Percentiles rank a stretch among this genome's conserved stretches.
phyloP scores from a whole-genome alignment of 2,888 invertebrate genomes.

The Drosophila buzzatii region DNA sequence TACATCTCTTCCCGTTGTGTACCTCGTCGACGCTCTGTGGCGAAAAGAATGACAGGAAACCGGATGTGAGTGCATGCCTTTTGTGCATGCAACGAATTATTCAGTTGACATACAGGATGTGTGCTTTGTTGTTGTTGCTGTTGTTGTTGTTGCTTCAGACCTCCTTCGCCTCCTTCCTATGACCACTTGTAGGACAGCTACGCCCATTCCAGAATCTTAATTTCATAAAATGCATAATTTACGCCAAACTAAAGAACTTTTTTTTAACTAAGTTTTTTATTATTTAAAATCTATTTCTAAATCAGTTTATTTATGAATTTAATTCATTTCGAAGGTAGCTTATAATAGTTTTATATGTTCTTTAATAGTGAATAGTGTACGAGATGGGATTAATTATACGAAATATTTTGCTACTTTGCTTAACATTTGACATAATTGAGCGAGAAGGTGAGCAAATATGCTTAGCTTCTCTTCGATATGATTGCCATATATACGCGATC shows the following conservation, averaged over 20 bases:
- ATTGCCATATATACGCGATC: background rate
- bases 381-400: too few species aligned
- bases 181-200: slow-evolving; percentile 39
- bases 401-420: too few species aligned
- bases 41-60: slow-evolving; percentile 81
- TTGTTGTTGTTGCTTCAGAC: slow-evolving; percentile 35
- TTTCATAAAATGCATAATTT: slow-evolving; percentile 36
- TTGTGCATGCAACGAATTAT: slow-evolving; percentile 81
- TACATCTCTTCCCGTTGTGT: background rate
- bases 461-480: background rate
- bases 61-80: slow-evolving; percentile 81
- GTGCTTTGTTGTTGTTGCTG: slow-evolving; percentile 74
- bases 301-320: background rate
- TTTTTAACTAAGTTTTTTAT: background rate
- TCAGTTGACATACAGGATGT: slow-evolving; percentile 81
- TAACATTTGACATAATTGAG: too few species aligned
- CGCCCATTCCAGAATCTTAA: slow-evolving; percentile 11
- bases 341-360: background rate
- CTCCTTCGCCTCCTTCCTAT: slow-evolving; percentile 12
- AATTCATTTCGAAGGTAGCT: background rate
- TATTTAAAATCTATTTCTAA: background rate
- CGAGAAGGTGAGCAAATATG: too few species aligned
- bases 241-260: slow-evolving; percentile 1
- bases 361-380: too few species aligned
- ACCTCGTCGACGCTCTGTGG: slow-evolving; percentile 33